Evolutionary conservation across 2,113 vertebrate species (phyloP).

Genomic region (Cryptotis parvus): DNA sequence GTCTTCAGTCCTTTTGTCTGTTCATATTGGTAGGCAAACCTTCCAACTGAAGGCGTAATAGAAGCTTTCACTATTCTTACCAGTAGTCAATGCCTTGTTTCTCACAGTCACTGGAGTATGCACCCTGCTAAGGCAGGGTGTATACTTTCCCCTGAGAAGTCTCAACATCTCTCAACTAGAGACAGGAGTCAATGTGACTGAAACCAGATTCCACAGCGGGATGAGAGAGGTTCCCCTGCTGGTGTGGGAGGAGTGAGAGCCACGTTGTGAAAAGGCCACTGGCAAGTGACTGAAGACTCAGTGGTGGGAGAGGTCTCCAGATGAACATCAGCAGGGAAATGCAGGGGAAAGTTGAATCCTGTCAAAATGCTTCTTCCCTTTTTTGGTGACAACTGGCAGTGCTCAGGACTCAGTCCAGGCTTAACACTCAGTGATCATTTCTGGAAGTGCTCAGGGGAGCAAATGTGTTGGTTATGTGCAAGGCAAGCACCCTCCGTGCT

Average conservation of each 20-base stretch:
- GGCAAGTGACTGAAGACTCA: not conserved
- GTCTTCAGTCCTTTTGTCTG: not conserved
- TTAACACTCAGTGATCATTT: too few relatives aligned
- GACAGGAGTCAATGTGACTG: not conserved
- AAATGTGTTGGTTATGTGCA: too few relatives aligned
- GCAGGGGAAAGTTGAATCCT: too few relatives aligned
- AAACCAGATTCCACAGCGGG: not conserved
- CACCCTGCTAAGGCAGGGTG: not conserved
- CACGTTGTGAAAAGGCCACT: not conserved
- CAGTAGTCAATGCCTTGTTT: not conserved
- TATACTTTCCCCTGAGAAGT: not conserved
- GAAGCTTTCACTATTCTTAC: not conserved
- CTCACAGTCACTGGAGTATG: not conserved
- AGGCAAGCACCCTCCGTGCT: not conserved
- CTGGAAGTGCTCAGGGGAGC: too few relatives aligned
- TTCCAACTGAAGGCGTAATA: not conserved
- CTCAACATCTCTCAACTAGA: not conserved
- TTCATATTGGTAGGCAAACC: not conserved
- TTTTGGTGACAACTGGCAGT: too few relatives aligned
- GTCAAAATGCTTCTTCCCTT: too few relatives aligned
- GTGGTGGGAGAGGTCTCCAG: not conserved
- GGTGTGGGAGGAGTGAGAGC: not conserved
- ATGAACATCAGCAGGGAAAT: not conserved
- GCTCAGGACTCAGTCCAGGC: too few relatives aligned
- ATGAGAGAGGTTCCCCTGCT: not conserved